Conservation (phyloP, 2,797 vertebrate genomes). For the Takifugu ocellatus region DNA sequence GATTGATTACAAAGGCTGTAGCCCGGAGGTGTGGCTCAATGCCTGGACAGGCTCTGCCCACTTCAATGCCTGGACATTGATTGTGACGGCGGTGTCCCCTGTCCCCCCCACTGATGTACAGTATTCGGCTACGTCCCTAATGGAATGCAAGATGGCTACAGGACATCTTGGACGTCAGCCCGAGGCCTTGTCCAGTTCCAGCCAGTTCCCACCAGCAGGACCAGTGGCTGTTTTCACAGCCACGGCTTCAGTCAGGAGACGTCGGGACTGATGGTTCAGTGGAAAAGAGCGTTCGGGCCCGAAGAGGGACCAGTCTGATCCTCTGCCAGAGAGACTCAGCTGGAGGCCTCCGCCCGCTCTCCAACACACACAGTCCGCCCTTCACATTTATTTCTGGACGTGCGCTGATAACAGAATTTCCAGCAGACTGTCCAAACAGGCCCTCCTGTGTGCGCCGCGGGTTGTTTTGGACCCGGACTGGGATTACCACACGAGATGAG, state of each 20-base stretch:
- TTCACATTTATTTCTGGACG: slow-evolving; percentile 52
- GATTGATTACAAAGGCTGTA: slow-evolving; percentile 44
- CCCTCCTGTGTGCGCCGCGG: slow-evolving; percentile 10
- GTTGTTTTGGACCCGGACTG: slow-evolving; percentile 28
- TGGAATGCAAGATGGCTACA: slow-evolving; percentile 40
- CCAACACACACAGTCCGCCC: slow-evolving; percentile 23
- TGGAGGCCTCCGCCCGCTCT: slow-evolving; percentile 49
- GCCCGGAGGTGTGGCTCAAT: slow-evolving; percentile 42
- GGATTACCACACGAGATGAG: slow-evolving; percentile 36
- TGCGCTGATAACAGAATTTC: slow-evolving; percentile 61
- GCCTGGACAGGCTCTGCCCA: slow-evolving; percentile 3
- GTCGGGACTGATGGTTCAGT: slow-evolving; percentile 55
- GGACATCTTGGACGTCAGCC: slow-evolving; percentile 29
- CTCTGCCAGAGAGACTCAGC: slow-evolving; percentile 69
- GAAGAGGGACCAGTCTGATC: slow-evolving; percentile 67
- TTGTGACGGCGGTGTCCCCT: too few species aligned
- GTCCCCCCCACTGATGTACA: slow-evolving; percentile 22
- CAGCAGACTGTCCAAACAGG: slow-evolving; percentile 48
- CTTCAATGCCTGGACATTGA: too few species aligned
- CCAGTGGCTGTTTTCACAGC: slow-evolving; percentile 60
- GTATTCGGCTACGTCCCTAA: slow-evolving; percentile 15
- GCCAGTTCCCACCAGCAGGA: slow-evolving; percentile 73
- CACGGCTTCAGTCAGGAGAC: slow-evolving; percentile 45
- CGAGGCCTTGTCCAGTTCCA: slow-evolving; percentile 10
- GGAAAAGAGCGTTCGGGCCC: slow-evolving; percentile 55